A percentile compares a stretch with the other conserved stretches of the same genome.
Conservation (phyloP, 2,113 vertebrate genomes). For the Pseudolaguvia tuberculata region DNA sequence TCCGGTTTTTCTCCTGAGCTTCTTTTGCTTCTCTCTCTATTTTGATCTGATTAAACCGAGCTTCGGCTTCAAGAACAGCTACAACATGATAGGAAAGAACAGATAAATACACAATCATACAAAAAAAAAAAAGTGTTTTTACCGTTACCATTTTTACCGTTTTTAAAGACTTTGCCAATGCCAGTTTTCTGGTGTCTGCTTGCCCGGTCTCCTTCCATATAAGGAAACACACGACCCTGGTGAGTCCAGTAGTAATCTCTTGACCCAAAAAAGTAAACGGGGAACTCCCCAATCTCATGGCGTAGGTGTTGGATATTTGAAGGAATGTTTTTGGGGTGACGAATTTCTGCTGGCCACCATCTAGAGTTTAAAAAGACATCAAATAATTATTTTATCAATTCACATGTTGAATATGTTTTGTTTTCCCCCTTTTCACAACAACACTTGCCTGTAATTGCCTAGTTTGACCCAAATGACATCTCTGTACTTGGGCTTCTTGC, state of each 20-base stretch:
- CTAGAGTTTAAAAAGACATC: slow-evolving; percentile 57
- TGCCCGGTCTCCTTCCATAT: slow-evolving; percentile 95
- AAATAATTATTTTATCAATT: neutral
- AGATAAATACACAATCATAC: neutral
- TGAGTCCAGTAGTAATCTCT: slow-evolving; percentile 99
- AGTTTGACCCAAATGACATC: slow-evolving; percentile 99
- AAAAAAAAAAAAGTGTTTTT: no score
- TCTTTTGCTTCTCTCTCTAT: slow-evolving; percentile 88
- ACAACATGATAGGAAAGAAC: neutral
- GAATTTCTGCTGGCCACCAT: slow-evolving; percentile 99
- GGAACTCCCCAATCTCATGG: slow-evolving; percentile 95
- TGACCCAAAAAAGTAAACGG: slow-evolving; percentile 98
- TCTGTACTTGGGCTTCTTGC: slow-evolving; percentile 90
- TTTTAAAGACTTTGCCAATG: slow-evolving; percentile 96
- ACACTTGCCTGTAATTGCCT: slow-evolving; percentile 87
- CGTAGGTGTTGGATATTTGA: slow-evolving; percentile 99
- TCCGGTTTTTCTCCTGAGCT: slow-evolving; percentile 87
- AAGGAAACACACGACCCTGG: slow-evolving; percentile 95
- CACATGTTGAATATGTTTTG: no score
- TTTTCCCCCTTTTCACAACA: no score
- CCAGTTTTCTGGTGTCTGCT: slow-evolving; percentile 85
- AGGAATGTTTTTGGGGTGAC: slow-evolving; percentile 90
- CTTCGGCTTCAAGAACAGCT: slow-evolving; percentile 91
- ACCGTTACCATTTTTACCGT: slow-evolving; percentile 64
- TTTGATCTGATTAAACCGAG: slow-evolving; percentile 86